phyloP scores from a whole-genome alignment of 2,113 vertebrate genomes.

The Carassius gibelio region DNA sequence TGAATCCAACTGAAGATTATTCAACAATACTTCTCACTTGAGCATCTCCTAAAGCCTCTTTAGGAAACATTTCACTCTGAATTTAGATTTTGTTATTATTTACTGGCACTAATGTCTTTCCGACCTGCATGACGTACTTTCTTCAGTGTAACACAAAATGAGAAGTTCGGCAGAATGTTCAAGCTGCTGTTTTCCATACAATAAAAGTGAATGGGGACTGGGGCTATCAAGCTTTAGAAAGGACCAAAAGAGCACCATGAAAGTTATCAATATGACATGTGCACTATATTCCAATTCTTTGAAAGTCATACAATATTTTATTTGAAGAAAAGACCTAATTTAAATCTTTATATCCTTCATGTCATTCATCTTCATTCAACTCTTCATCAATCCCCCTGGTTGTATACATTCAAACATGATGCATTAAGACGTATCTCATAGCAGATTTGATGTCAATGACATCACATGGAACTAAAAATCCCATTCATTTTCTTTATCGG shows the following conservation, averaged over 20 bases:
- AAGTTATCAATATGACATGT: background rate
- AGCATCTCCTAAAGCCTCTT: background rate
- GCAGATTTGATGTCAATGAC: background rate
- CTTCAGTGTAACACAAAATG: background rate
- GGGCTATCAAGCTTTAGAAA: background rate
- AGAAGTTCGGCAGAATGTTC: background rate
- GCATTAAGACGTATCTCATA: background rate
- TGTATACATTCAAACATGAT: background rate
- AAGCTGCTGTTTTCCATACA: background rate
- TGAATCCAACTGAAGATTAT: constrained; percentile 1
- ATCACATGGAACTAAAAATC: background rate
- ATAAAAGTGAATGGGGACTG: background rate
- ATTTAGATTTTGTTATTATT: background rate
- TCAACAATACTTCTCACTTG: background rate
- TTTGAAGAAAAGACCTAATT: background rate
- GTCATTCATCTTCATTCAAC: background rate
- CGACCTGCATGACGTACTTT: background rate
- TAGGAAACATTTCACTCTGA: background rate
- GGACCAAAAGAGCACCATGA: background rate
- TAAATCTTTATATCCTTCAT: background rate
- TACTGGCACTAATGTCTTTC: background rate
- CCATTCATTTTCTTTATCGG: background rate
- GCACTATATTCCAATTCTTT: background rate
- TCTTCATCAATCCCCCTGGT: background rate
- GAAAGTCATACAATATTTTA: background rate